Conservation (phyloP, 2,113 vertebrate genomes). For the Maylandia zebra region DNA sequence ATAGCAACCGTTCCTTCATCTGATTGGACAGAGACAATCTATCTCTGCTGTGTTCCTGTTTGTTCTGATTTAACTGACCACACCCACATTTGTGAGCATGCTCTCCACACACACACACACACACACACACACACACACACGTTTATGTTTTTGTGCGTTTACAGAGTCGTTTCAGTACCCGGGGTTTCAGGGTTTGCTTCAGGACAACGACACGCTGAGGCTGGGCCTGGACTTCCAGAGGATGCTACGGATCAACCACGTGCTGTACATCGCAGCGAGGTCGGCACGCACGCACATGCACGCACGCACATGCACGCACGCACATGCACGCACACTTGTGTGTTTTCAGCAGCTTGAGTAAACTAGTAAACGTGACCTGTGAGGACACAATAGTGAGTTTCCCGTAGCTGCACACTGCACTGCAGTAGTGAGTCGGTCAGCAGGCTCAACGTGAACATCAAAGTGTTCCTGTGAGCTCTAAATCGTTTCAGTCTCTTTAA, state of each 20-base stretch:
- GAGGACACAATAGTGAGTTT: rapidly evolving
- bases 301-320: rapidly evolving
- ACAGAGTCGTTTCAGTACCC: constrained; percentile 70
- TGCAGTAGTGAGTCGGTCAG: not conserved
- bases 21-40: not conserved
- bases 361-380: not conserved
- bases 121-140: not conserved
- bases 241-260: constrained; percentile 79
- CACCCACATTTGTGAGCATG: not conserved
- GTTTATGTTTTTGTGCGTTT: not conserved
- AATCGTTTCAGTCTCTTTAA: not conserved
- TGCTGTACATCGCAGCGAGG: constrained; percentile 83
- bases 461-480: not conserved
- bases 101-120: not conserved
- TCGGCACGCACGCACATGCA: not conserved
- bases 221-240: constrained; percentile 83
- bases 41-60: not conserved
- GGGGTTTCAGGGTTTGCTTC: constrained; percentile 73
- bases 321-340: not conserved
- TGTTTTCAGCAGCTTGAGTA: not conserved
- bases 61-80: not conserved
- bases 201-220: constrained; percentile 68
- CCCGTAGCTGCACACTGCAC: not conserved
- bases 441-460: not conserved
- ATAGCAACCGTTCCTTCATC: not conserved